phyloP scores from a whole-genome alignment of 2,888 invertebrate species.

The Harpalus rubripes region DNA sequence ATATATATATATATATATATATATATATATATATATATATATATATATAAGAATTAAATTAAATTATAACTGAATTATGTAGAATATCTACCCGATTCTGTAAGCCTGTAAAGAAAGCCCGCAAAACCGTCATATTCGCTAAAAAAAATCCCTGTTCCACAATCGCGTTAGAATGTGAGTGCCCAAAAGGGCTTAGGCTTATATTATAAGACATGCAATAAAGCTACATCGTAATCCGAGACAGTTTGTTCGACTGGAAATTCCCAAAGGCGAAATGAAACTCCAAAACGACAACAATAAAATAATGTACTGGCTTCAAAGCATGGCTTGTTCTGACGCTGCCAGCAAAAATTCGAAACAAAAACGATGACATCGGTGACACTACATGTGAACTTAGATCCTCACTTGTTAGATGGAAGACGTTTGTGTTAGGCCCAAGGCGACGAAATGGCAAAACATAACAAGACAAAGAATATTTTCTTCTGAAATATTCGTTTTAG shows the following conservation, averaged over 20 bases:
- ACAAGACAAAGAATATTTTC: too few species aligned
- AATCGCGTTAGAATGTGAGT: neutral
- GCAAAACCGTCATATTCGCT: too few species aligned
- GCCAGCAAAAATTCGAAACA: slow-evolving; percentile 23
- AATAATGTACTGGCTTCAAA: slow-evolving; percentile 53
- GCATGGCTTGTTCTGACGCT: neutral
- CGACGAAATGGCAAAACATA: neutral
- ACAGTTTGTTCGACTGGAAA: slow-evolving; percentile 52
- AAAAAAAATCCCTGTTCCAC: too few species aligned
- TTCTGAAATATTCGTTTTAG: too few species aligned
- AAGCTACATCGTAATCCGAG: slow-evolving; percentile 49
- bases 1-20: too few species aligned
- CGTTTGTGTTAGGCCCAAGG: neutral
- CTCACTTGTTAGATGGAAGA: neutral
- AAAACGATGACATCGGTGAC: slow-evolving; percentile 24
- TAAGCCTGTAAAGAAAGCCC: too few species aligned
- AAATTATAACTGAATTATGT: too few species aligned
- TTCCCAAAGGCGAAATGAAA: slow-evolving; percentile 56
- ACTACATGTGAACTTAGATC: neutral
- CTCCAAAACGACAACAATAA: slow-evolving; percentile 60
- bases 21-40: too few species aligned
- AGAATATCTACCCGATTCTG: too few species aligned
- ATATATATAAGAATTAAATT: too few species aligned
- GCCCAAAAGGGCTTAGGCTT: slow-evolving; percentile 33
- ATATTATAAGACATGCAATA: slow-evolving; percentile 53